Conservation (phyloP, 2,113 vertebrate species). For the Diphyllodes magnificus region DNA sequence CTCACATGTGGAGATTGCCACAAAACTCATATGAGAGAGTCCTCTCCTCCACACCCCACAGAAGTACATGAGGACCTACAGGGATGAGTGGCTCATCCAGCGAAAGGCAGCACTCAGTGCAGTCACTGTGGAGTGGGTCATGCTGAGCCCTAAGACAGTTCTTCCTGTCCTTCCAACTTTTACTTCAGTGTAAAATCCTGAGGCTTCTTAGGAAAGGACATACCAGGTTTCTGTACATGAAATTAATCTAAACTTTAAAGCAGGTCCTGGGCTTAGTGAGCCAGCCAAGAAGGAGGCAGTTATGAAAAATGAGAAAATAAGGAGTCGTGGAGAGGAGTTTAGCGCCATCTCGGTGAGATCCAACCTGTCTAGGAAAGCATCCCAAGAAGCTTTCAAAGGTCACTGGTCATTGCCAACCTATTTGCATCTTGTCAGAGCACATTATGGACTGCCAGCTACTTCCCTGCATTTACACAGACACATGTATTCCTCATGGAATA, state of each 20-base stretch:
- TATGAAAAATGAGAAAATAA: conserved; percentile 8
- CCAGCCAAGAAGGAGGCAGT: not conserved
- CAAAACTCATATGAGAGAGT: not conserved
- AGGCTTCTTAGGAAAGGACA: not conserved
- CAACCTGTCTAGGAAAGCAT: not conserved
- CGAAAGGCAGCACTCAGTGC: not conserved
- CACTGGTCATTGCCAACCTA: not conserved
- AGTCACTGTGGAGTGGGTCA: not conserved
- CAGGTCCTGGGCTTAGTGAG: not conserved
- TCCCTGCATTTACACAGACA: not conserved
- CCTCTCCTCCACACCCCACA: not conserved
- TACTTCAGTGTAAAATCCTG: not conserved
- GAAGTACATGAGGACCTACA: not conserved
- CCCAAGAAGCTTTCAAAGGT: not conserved
- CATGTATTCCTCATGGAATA: not conserved
- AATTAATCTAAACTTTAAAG: not conserved
- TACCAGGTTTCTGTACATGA: not conserved
- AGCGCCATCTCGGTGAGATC: not conserved
- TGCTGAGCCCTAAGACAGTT: not conserved
- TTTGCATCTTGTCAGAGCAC: conserved; percentile 15
- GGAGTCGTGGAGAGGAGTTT: not conserved
- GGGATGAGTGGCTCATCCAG: not conserved
- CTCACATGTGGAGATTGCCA: not conserved
- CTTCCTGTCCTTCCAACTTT: not conserved
- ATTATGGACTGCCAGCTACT: not conserved